Evolutionary conservation across 2,797 vertebrate species (phyloP).

Genomic region (Mus minutoides): DNA sequence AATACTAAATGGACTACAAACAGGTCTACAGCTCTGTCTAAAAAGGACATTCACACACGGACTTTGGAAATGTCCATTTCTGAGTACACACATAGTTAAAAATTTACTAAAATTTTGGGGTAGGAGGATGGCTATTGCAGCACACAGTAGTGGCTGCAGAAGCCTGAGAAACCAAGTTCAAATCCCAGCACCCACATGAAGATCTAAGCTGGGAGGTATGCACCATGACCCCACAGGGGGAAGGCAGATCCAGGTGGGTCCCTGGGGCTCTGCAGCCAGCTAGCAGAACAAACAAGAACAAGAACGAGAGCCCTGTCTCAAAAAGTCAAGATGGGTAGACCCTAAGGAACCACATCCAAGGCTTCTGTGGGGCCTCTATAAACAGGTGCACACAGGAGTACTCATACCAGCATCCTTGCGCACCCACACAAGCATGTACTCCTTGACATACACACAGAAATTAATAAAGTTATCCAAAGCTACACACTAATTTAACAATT

Average conservation of each 20-base stretch:
- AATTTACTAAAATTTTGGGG: not conserved
- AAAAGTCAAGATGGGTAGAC: not conserved
- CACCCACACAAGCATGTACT: no score
- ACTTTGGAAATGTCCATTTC: conserved; percentile 41
- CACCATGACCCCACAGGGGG: not conserved
- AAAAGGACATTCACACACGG: not conserved
- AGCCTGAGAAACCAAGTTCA: not conserved
- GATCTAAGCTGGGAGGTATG: not conserved
- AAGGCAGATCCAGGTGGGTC: not conserved
- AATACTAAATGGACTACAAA: conserved; percentile 2
- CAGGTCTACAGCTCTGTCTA: not conserved
- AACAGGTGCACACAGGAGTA: no score
- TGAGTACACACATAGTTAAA: not conserved
- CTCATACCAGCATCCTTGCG: not conserved
- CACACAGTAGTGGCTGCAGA: not conserved
- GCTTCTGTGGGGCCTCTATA: not conserved
- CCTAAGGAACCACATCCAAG: not conserved
- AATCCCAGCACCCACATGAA: no score
- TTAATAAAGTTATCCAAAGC: not conserved
- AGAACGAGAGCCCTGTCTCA: not conserved
- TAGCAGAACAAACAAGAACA: not conserved
- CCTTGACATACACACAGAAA: not conserved
- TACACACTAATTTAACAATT: not conserved
- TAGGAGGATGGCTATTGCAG: not conserved
- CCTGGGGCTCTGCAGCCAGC: not conserved